Evolutionary conservation across 2,797 vertebrate species (phyloP).

Genomic region (Moxostoma hubbsi): DNA sequence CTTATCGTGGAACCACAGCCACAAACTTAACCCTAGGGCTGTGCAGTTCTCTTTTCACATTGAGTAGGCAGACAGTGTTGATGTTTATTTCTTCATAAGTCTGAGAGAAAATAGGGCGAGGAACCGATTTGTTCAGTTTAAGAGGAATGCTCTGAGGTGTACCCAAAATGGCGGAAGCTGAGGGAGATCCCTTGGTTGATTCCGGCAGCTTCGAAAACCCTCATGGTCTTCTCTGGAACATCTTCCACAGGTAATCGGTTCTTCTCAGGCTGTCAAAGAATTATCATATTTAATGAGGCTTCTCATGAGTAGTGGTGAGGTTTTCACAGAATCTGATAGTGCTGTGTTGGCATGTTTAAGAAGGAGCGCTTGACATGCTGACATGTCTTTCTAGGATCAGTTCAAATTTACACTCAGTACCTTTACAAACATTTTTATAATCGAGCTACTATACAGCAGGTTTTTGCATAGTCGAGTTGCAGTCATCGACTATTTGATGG

Average conservation of each 20-base stretch:
- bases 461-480: too few relatives aligned
- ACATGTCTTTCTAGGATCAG: not conserved
- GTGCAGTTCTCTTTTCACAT: not conserved
- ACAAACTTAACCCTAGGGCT: not conserved
- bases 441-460: too few relatives aligned
- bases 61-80: not conserved
- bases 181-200: slow-evolving; percentile 12
- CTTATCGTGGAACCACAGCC: slow-evolving; percentile 46
- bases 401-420: not conserved
- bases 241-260: slow-evolving; percentile 52
- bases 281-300: not conserved
- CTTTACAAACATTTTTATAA: too few relatives aligned
- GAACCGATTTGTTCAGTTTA: not conserved
- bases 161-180: slow-evolving; percentile 33
- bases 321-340: not conserved
- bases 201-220: slow-evolving; percentile 20
- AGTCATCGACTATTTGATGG: too few relatives aligned
- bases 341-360: not conserved
- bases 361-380: not conserved
- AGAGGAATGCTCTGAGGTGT: not conserved
- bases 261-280: not conserved
- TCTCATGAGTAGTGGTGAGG: not conserved
- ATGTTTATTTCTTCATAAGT: not conserved
- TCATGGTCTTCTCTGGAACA: slow-evolving; percentile 39
- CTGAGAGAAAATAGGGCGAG: slow-evolving; percentile 4